phyloP scores from a whole-genome alignment of 1,140 invertebrate species.

The Drosophila prosaltans region DNA sequence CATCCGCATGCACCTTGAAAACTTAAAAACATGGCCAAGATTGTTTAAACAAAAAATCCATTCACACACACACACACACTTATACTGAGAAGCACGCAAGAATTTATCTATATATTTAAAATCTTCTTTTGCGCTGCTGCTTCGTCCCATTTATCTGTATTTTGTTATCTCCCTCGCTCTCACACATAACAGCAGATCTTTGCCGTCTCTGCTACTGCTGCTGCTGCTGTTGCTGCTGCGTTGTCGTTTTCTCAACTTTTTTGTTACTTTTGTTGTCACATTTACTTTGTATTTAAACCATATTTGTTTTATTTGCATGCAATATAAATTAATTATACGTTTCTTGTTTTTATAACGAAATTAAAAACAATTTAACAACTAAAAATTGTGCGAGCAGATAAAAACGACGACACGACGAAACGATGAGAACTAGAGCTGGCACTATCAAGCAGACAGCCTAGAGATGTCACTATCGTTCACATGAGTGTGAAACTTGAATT shows the following conservation, averaged over 20 bases:
- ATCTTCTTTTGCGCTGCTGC: constrained; percentile 30
- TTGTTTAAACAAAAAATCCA: constrained; percentile 74
- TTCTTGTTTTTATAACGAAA: too few species aligned
- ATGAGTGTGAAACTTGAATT: too few species aligned
- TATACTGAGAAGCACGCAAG: constrained; percentile 23
- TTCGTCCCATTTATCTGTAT: constrained; percentile 31
- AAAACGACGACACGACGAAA: too few species aligned
- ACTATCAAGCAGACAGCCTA: too few species aligned
- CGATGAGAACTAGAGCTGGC: too few species aligned
- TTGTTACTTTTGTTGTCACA: neutral
- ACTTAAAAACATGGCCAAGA: constrained; percentile 68
- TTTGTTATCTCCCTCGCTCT: constrained; percentile 11
- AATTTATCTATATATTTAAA: constrained; percentile 28
- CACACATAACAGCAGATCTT: neutral
- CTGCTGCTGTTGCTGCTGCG: neutral
- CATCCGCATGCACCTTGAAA: constrained; percentile 74
- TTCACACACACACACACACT: constrained; percentile 34
- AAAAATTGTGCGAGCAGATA: too few species aligned
- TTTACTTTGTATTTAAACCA: too few species aligned
- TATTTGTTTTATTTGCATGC: too few species aligned
- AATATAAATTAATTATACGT: too few species aligned
- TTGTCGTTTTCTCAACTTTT: neutral
- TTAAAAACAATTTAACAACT: too few species aligned
- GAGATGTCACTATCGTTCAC: too few species aligned
- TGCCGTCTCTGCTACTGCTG: neutral